Percentiles rank a stretch among this genome's conserved stretches.
Evolutionary conservation across 1,140 invertebrate species (phyloP).

Genomic region (Spodoptera litura): DNA sequence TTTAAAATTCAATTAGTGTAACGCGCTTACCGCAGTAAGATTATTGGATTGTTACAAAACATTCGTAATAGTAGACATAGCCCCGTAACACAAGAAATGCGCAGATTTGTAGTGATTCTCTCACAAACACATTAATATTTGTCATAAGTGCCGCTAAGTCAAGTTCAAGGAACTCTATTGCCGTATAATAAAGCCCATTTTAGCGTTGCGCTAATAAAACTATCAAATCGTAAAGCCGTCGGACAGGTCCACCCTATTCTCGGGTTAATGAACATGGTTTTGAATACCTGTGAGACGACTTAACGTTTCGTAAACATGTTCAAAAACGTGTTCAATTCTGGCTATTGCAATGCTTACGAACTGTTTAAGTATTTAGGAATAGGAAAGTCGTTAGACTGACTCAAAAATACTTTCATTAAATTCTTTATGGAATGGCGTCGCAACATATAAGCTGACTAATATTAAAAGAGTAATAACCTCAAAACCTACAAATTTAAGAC

Average conservation of each 20-base stretch:
- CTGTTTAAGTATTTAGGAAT: background rate
- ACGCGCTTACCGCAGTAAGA: background rate
- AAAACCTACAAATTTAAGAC: too few species aligned
- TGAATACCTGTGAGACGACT: constrained; percentile 41
- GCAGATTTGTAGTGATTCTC: constrained; percentile 22
- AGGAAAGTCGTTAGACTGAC: background rate
- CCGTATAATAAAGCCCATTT: constrained; percentile 32
- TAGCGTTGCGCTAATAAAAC: constrained; percentile 23
- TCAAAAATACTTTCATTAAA: too few species aligned
- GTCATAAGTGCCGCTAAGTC: constrained; percentile 24
- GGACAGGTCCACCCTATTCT: constrained; percentile 34
- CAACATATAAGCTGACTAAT: too few species aligned
- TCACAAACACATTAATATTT: constrained; percentile 15
- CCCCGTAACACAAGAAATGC: constrained; percentile 18
- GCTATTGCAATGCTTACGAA: background rate
- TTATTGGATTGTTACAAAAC: constrained; percentile 25
- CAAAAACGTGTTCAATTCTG: background rate
- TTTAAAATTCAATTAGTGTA: constrained; percentile 22
- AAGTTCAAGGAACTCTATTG: constrained; percentile 45
- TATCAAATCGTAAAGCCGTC: constrained; percentile 37
- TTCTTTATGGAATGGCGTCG: too few species aligned
- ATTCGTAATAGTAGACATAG: background rate
- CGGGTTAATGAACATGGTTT: constrained; percentile 43
- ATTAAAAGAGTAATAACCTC: too few species aligned
- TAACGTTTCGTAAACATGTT: constrained; percentile 31